Base-by-base conservation (phyloP, 2,113 vertebrate genomes). In the Fukomys damarensis region DNA sequence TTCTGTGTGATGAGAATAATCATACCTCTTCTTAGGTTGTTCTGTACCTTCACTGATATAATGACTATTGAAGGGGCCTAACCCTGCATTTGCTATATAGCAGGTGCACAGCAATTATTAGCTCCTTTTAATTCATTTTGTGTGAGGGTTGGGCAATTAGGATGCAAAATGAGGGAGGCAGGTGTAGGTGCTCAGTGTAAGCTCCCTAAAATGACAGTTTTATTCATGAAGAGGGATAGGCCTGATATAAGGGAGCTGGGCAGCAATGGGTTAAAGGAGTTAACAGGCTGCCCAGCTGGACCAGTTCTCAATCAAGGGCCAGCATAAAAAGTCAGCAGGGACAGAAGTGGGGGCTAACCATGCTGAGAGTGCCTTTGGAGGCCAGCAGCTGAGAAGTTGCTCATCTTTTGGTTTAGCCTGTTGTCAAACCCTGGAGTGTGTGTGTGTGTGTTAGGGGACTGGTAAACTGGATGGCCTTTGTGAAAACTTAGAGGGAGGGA, bases 351-450 rank as follows among this genome's bases (percentile, higher is more conserved):
- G 97, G 97, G 96, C 96, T 97, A 92, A 91, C 93, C 97, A 91
- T 96, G 96, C 97, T 97, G 95, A 91, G 96, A 96, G 95, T 94
- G 96, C 91, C 95, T 98, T 97, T 17, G 9, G 96, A 97, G 96
- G 89, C 96, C 92, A 95, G 96, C 98, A 97, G 97, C 98, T 97
- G 98, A 98, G 97, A 98, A 97, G 96, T 97, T 98, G 98, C 98
- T 98, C 97, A 98, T 97, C 97, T 98, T 85, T 97, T 96, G 96
- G 98, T 98, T 97, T 92, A 96, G 97, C 96, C 95, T 97, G 95
- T 98, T 97, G 97, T 98, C 93, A 98, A 92, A 94, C 81, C 90
- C 84, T 94, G 70, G 89, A 77, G 89, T 92, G 68, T 84, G 89
- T 54, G 83, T 89, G 83, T 81, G 59, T 74, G 93, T 89, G 77